Conservation (phyloP, 2,888 invertebrate species). For the Quadriops clusia region DNA sequence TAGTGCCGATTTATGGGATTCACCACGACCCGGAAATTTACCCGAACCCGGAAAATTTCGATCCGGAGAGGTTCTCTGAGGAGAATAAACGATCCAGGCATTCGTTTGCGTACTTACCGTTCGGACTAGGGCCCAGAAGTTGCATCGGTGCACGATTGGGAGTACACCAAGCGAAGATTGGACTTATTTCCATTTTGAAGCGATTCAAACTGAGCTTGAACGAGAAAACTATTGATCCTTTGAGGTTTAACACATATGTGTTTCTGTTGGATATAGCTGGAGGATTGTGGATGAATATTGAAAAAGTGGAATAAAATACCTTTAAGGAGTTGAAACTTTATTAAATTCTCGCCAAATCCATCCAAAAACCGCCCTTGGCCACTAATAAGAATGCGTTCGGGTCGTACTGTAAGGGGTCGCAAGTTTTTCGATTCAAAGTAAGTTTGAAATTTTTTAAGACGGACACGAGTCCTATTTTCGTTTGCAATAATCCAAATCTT, state of each 20-base stretch:
- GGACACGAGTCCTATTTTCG: conserved; percentile 17
- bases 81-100: conserved; percentile 22
- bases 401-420: conserved; percentile 12
- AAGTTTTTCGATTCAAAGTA: conserved; percentile 14
- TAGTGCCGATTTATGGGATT: conserved; percentile 25
- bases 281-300: no score
- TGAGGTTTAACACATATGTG: no score
- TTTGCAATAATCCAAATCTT: conserved; percentile 21
- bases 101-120: conserved; percentile 21
- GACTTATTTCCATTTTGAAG: no score
- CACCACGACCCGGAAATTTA: conserved; percentile 31
- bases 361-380: conserved; percentile 15
- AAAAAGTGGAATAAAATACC: no score
- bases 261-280: no score
- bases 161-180: conserved; percentile 1
- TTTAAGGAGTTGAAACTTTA: no score
- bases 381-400: conserved; percentile 17
- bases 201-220: no score
- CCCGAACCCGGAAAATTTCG: conserved; percentile 29
- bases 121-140: conserved; percentile 16
- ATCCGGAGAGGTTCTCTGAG: conserved; percentile 27
- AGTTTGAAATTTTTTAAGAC: conserved; percentile 18
- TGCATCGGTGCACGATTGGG: no score
- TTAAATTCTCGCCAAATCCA: conserved; percentile 13
- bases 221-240: no score